A percentile compares a stretch with the other conserved stretches of the same genome.
Conservation (phyloP, 1,140 invertebrate species). For the Ceratoteleas bidentatus region DNA sequence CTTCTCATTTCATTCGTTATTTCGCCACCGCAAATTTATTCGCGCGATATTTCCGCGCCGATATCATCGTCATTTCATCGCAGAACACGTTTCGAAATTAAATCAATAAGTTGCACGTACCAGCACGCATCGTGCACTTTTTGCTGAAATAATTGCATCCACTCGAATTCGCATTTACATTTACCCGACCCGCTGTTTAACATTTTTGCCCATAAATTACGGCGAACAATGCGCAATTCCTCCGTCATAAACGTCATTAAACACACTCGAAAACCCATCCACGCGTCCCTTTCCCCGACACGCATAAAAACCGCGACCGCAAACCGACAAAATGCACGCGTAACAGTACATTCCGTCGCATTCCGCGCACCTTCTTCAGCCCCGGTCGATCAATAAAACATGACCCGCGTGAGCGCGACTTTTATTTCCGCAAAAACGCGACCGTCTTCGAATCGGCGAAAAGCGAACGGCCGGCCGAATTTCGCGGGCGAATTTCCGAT, state of each 20-base stretch:
- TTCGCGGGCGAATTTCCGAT: not conserved
- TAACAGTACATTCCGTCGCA: not conserved
- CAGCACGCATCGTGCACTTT: too few species aligned
- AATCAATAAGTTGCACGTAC: too few species aligned
- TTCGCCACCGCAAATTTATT: too few species aligned
- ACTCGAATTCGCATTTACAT: too few species aligned
- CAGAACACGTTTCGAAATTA: too few species aligned
- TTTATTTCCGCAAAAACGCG: constrained; percentile 28
- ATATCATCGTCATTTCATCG: too few species aligned
- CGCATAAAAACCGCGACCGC: not conserved
- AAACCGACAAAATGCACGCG: not conserved
- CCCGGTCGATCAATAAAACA: constrained; percentile 36
- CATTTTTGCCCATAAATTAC: not conserved
- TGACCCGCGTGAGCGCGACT: constrained; percentile 23
- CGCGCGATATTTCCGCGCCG: too few species aligned
- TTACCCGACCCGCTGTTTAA: too few species aligned
- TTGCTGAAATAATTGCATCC: too few species aligned
- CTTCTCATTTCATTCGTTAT: too few species aligned
- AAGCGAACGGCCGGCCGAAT: not conserved
- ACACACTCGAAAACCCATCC: not conserved
- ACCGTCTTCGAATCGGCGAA: too few species aligned
- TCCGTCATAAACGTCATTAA: not conserved
- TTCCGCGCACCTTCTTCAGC: not conserved
- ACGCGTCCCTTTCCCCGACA: not conserved
- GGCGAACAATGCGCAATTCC: not conserved